These are phyloP conservation scores for Microcebus griseorufus DNA, from an alignment of 2,113 vertebrate genomes.

Conservation along the genomic window DNA sequence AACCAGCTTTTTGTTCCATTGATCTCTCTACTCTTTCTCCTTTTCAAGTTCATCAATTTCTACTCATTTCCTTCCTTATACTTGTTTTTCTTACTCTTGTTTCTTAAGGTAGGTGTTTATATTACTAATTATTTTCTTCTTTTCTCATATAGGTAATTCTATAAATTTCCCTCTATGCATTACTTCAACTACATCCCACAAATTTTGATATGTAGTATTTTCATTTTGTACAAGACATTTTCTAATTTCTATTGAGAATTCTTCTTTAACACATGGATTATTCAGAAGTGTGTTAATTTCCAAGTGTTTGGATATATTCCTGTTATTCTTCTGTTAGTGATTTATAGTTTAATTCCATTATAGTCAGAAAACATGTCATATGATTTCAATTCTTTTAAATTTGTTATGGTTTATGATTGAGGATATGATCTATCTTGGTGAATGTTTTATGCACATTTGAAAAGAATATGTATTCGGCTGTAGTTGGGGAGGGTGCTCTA, in stretches of 20 bases:
- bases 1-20: not conserved
- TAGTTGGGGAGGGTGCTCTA: not conserved
- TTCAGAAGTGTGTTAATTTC: conserved; percentile 50
- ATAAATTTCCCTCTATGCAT: not conserved
- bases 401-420: not conserved
- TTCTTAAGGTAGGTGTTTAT: not conserved
- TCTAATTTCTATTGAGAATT: conserved; percentile 32
- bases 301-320: conserved; percentile 10
- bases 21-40: not conserved
- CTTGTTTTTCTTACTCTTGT: not conserved
- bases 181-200: not conserved
- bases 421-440: not conserved
- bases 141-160: not conserved
- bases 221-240: conserved; percentile 31
- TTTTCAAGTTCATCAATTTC: conserved; percentile 13
- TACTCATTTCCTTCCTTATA: conserved; percentile 1
- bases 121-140: not conserved
- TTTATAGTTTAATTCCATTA: conserved; percentile 46
- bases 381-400: conserved; percentile 34
- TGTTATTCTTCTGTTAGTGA: conserved; percentile 29
- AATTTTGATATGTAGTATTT: conserved; percentile 2
- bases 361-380: conserved; percentile 38
- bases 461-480: not conserved
- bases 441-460: not conserved
- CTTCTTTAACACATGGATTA: conserved; percentile 30